Evolutionary conservation across 2,113 vertebrate genomes (phyloP), one percentile per base, ranked within the genome.

Genomic region (Sylvietta virens): DNA sequence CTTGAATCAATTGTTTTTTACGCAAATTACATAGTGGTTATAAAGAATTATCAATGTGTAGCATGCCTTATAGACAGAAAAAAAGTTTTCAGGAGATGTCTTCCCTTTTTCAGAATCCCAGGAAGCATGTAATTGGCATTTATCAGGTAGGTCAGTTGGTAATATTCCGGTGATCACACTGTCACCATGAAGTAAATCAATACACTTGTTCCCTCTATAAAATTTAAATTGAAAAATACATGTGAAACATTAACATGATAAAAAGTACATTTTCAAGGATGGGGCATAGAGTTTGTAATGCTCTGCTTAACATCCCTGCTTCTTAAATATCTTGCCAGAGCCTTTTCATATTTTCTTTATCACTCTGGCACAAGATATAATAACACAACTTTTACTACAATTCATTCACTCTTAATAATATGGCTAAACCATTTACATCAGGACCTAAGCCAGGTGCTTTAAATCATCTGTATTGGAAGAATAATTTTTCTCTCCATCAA

Each of bases 331-430:
- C 45, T 76, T 85, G 53, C 1, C 0, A 3, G 58, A 85, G 66
- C 42, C 65, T 96, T 90, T 92, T 79, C 7, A 21, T 81, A 69
- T 81, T 88, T 86, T 82, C 67, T 69, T 94, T 92, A 85, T 88
- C 61, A 77, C 45, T 60, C 58, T 93, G 58, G 53, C n/a, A 73
- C 26, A 69, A 90, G 89, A 80, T 61, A 53, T 69, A 89, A 61
- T 65, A 95, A 84, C 31, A 79, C 24, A 69, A 42, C 60, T 57
- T 90, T 85, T 79, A 61, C 39, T 96, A 40, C 53, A 89, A 81
- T 35, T 86, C 78, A 65, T 92, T 89, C 42, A 57, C 39, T 91
- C 44, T 79, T 48, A 69, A 88, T 61, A 90, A 82, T 48, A 65
- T 48, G 48, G 81, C 65, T 40, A 84, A 94, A 57, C 11, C 57